A percentile compares a stretch with the other conserved stretches of the same genome.
Evolutionary conservation across 2,888 invertebrate genomes (phyloP).

Genomic region (Lithophane leautieri): DNA sequence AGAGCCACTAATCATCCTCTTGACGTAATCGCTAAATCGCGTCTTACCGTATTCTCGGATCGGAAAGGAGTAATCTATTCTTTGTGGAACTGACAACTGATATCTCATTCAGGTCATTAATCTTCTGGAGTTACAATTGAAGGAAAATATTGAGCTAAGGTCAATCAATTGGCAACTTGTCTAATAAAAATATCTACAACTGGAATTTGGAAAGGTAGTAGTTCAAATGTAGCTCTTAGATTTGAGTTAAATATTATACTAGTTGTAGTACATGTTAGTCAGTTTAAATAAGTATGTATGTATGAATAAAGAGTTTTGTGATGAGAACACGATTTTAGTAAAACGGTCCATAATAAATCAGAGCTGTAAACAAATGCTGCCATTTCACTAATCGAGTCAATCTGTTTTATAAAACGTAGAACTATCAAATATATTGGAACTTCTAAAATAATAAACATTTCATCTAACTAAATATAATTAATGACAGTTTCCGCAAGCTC

Average conservation of each 20-base stretch:
- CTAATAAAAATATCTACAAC: slow-evolving; percentile 9
- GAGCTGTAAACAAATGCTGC: neutral
- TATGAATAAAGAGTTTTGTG: neutral
- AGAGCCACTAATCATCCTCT: slow-evolving; percentile 35
- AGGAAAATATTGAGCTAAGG: slow-evolving; percentile 10
- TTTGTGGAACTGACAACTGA: slow-evolving; percentile 25
- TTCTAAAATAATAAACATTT: slow-evolving; percentile 1
- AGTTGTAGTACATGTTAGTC: neutral
- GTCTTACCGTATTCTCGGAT: slow-evolving; percentile 7
- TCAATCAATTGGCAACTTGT: slow-evolving; percentile 33
- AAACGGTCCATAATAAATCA: neutral
- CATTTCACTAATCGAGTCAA: neutral
- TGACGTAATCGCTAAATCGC: slow-evolving; percentile 31
- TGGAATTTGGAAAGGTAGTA: slow-evolving; percentile 21
- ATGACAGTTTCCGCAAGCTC: slow-evolving; percentile 1
- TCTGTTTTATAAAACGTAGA: neutral
- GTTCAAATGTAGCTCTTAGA: neutral
- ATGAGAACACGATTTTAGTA: neutral
- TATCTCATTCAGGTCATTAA: slow-evolving; percentile 34
- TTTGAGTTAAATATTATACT: neutral
- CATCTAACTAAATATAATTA: neutral
- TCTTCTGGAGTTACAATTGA: slow-evolving; percentile 17
- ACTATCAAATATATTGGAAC: neutral
- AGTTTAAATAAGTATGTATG: neutral
- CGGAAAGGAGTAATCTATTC: slow-evolving; percentile 25